Evolutionary conservation across 64 coral and sea anemone genomes (phyloP), one percentile per base, ranked within the genome.

Genomic region (Actinia equina): DNA sequence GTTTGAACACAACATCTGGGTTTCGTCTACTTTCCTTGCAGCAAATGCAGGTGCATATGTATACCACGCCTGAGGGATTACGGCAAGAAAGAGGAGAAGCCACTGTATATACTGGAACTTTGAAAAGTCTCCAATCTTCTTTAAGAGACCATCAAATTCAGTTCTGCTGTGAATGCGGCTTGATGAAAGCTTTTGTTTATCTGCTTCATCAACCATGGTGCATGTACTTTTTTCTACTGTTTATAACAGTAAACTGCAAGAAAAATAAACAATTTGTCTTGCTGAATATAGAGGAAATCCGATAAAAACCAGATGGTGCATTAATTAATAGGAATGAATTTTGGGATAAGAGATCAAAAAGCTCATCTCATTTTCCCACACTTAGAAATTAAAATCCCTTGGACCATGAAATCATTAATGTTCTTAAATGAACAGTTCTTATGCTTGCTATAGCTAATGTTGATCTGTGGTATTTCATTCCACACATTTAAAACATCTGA

Each of bases 31-130:
- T 59, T 95, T 99, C 19, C 87, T 85, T 6, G 93, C 97, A 1
- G 97, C 86, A 44, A 99, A 99, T 16, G 93, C 93, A 16, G 97
- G 97, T 45, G 91, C 90, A 60, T 99, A 99, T 3, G 97, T 95
- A 25, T 99, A 99, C 93, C 93, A 99, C 0, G 97, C 89, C 77
- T 99, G 97, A 1, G 97, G 93, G 10, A 99, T 54, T 0, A 92
- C 79, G 11, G 93, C 93, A 5, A 99, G 43, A n/a, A 99, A 99
- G 0, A 99, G 54, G 0, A 99, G 83, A 16, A 99, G 44, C 97
- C 97, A 99, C 12, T 99, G 97, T 17, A 99, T 91, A n/a, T 89
- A 85, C 46, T 99, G 93, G 69, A 99, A 99, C 23, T 90, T 87
- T 42, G 90, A 90, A 83, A 94, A 99, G 4, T 87, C 81, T 45